These are phyloP conservation scores for Anas acuta DNA, from an alignment of 2,797 vertebrate species.

Conservation along the genomic window DNA sequence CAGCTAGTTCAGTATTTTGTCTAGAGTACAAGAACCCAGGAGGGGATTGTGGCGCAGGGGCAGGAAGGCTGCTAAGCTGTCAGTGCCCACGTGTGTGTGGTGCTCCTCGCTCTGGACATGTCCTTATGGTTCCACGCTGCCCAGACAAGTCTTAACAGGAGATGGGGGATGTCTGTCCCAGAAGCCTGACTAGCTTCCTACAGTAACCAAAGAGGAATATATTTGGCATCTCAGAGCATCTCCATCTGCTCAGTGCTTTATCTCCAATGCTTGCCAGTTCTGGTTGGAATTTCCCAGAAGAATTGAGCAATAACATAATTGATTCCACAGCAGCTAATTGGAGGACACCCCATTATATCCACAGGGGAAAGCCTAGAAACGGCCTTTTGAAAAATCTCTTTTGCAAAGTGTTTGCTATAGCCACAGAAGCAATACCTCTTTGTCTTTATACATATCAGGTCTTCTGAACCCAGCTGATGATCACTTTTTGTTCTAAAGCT, in stretches of 20 bases:
- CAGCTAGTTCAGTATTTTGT: background rate
- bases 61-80: background rate
- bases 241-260: constrained; percentile 57
- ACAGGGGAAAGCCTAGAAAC: constrained; percentile 20
- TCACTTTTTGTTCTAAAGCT: constrained; percentile 26
- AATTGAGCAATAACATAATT: constrained; percentile 68
- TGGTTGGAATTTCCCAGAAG: constrained; percentile 54
- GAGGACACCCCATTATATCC: constrained; percentile 53
- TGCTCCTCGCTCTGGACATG: rapidly evolving
- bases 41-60: rapidly evolving
- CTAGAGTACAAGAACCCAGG: rapidly evolving
- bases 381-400: constrained; percentile 44
- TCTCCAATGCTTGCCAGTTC: constrained; percentile 46
- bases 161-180: background rate
- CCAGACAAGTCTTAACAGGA: background rate
- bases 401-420: constrained; percentile 23
- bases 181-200: background rate
- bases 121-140: background rate
- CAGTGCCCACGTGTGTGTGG: rapidly evolving
- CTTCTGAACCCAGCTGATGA: constrained; percentile 37
- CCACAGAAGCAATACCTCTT: background rate
- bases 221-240: constrained; percentile 1
- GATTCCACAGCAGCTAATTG: constrained; percentile 58
- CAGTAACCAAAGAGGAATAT: background rate
- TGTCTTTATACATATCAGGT: background rate